Evolutionary conservation across 1,140 invertebrate genomes (phyloP), one percentile per base, ranked within the genome.

Genomic region (Onthophagus taurus): DNA sequence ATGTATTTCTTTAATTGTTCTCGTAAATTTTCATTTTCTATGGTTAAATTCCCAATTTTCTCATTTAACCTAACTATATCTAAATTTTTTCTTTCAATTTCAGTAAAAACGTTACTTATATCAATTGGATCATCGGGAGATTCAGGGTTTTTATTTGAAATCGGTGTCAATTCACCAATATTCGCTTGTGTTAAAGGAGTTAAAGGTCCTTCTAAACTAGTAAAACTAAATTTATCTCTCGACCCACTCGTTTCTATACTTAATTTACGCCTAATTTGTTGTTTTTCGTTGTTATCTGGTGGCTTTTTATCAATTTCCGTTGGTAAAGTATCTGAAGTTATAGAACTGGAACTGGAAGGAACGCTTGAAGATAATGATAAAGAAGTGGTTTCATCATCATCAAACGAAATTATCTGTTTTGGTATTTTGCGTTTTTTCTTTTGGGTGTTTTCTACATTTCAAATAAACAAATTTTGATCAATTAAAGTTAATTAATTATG

Each of bases 1-100:
- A 93, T 81, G 67, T 94, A 95, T 57, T 90, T 89, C 49, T 85
- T 78, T 31, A 95, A 64, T 60, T 94, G 90, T 58, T 90, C 84
- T 60, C 90, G 87, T 44, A 93, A 66, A 39, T 85, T 68, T 49
- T 88, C 83, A 70, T 93, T 93, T 68, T 93, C 89, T 59, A 85
- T 87, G 24, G 41, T 44, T n/a, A 64, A 44, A 11, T 45, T 31
- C 21, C 44, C 44, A 16, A 64, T 55, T 38, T 55, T 53, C 17
- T 58, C 57, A n/a, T 55, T 21, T 12, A 55, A 39, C 14, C 54
- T 56, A 13, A 56, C 47, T 46, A 57, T 54, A 31, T 63, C 59
- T 30, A 52, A 49, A 50, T 64, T 63, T 48, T 54, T 59, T 16
- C 44, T 55, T 45, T 64, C 62, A 2, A 64, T 55, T 1, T 50